Conservation (phyloP, 2,888 invertebrate species). For the Athalia rosae region DNA sequence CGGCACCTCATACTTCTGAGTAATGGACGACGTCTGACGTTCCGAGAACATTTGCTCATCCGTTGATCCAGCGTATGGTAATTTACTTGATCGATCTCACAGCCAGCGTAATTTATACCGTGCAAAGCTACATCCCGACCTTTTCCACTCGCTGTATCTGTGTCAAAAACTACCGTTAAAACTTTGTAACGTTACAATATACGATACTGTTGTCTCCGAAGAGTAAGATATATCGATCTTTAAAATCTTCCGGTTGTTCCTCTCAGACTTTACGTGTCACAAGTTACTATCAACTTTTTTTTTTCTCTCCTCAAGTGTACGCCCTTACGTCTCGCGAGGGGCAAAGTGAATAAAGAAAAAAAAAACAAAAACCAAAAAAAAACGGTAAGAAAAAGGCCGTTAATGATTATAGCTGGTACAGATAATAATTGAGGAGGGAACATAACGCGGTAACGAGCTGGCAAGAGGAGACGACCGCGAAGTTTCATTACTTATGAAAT, state of each 20-base stretch:
- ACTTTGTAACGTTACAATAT: slow-evolving; percentile 16
- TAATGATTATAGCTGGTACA: slow-evolving; percentile 19
- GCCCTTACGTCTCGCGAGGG: neutral
- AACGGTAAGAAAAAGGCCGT: neutral
- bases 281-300: slow-evolving; percentile 24
- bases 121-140: slow-evolving; percentile 26
- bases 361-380: neutral
- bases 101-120: slow-evolving; percentile 22
- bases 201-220: neutral
- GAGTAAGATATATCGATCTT: slow-evolving; percentile 27
- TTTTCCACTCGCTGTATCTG: slow-evolving; percentile 5
- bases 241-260: slow-evolving; percentile 29
- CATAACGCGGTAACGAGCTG: slow-evolving; percentile 37
- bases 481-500: slow-evolving; percentile 49
- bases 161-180: slow-evolving; percentile 36
- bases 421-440: slow-evolving; percentile 24
- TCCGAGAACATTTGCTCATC: slow-evolving; percentile 17
- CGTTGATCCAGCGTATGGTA: slow-evolving; percentile 29
- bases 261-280: slow-evolving; percentile 29
- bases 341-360: neutral
- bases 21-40: slow-evolving; percentile 11
- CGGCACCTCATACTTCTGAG: slow-evolving; percentile 9
- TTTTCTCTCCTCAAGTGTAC: neutral
- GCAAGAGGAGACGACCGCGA: slow-evolving; percentile 34
- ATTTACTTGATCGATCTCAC: slow-evolving; percentile 31